Conservation (phyloP, 2,113 vertebrate species). For the Tringa solitaria region DNA sequence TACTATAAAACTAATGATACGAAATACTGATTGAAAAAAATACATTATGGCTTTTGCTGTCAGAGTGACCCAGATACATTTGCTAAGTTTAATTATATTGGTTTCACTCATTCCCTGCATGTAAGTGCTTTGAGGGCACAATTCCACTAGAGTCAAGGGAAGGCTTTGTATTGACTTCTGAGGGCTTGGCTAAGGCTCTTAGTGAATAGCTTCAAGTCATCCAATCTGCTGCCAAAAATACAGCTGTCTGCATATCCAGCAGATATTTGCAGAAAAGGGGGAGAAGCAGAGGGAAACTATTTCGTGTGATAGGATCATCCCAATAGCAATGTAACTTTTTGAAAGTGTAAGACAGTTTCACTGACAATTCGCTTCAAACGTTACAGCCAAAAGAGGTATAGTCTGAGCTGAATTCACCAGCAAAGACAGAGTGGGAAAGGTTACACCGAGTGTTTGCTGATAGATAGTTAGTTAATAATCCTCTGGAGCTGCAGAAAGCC, state of each 20-base stretch:
- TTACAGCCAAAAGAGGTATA: background rate
- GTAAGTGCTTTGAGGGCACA: slow-evolving; percentile 29
- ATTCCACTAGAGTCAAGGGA: slow-evolving; percentile 29
- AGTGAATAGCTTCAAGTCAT: slow-evolving; percentile 35
- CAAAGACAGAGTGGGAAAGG: background rate
- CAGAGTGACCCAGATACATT: slow-evolving; percentile 32
- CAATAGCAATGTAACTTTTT: background rate
- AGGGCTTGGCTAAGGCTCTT: slow-evolving; percentile 36
- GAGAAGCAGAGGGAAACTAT: background rate
- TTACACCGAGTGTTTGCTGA: background rate
- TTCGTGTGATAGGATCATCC: background rate
- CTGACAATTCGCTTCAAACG: background rate
- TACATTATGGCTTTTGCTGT: background rate
- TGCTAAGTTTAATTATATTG: slow-evolving; percentile 41
- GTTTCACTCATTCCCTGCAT: slow-evolving; percentile 2
- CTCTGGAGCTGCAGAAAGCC: background rate
- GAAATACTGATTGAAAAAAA: background rate
- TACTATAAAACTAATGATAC: background rate
- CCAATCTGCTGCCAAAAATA: slow-evolving; percentile 35
- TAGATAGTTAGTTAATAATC: background rate
- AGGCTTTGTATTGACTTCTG: slow-evolving; percentile 43
- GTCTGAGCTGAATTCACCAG: background rate
- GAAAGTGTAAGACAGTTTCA: background rate
- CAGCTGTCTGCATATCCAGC: slow-evolving; percentile 34
- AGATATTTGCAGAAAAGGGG: background rate